These are phyloP conservation scores for Agrilus cyanescens DNA, from an alignment of 2,888 invertebrate species.

Conservation along the genomic window DNA sequence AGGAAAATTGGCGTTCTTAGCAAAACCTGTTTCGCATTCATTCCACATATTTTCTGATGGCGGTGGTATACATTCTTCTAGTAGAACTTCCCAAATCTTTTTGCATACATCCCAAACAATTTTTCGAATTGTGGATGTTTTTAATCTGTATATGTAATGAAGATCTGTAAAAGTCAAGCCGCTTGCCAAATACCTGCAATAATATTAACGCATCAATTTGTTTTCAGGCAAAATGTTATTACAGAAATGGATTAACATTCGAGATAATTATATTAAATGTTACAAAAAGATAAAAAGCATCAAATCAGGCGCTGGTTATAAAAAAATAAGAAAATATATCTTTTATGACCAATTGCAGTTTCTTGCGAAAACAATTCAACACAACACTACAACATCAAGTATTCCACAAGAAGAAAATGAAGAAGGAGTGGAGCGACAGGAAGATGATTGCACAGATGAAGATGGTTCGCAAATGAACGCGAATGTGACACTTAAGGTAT, in stretches of 20 bases:
- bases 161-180: constrained; percentile 22
- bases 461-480: too few species aligned
- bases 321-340: constrained; percentile 5
- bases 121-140: constrained; percentile 21
- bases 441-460: too few species aligned
- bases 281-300: constrained; percentile 3
- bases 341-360: too few species aligned
- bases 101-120: constrained; percentile 24
- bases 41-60: constrained; percentile 10
- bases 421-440: neutral
- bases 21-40: constrained; percentile 16
- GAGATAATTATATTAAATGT: constrained; percentile 4
- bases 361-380: constrained; percentile 1
- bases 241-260: constrained; percentile 3
- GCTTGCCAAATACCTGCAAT: constrained; percentile 22
- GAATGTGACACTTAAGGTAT: constrained; percentile 2
- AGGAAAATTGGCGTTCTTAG: constrained; percentile 17
- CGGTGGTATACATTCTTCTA: constrained; percentile 5
- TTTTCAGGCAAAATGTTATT: constrained; percentile 3
- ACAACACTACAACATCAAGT: neutral
- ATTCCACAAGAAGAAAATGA: neutral
- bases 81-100: constrained; percentile 21
- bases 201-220: neutral
- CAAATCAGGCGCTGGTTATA: constrained; percentile 1
- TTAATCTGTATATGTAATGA: constrained; percentile 23